Base-by-base conservation (phyloP, 37 sponge, comb jelly and placozoan species). In the Cliona cf. orientalis region DNA sequence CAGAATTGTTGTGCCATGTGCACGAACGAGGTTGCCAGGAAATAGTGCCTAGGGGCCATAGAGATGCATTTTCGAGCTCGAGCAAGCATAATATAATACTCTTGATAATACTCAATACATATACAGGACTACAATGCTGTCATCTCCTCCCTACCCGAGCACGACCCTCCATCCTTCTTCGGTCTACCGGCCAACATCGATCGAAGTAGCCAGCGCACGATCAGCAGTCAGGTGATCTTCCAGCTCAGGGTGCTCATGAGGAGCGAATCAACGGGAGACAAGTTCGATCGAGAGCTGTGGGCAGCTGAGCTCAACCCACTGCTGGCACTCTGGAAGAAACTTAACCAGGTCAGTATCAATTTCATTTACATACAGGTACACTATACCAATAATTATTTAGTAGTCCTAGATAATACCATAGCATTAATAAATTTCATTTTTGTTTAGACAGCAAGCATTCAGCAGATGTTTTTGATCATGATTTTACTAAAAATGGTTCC, bases 141-240 rank as follows among this genome's bases (percentile, higher is more conserved):
- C 58, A 89, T 99, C 46, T 34, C 76, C 40, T 76, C 86, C 22
- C 91, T 99, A 29, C 95, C 99, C 1, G 95, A 94, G 65, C 68
- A 62, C 26, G 97, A 99, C 49, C 57, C 56, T 3, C 97, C 97
- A 6, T 57, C 87, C 23, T 78, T 92, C 75, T 91, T 99, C 70
- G 96, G 97, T 33, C 81, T 99, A 0, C 97, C 97, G 0, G 73
- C 86, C 37, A 99, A 99, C 81, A 92, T 99, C 25, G 97, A 96
- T 26, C 81, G 90, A 12, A 84, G 87, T 17, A 81, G 75, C 9
- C 97, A 97, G 69, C 63, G 83, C 1, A 89, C 81, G 6, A 76
- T 80, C 65, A 88, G 97, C 26, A 53, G 40, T 37, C 78, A 84
- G 45, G 97, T 99, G 21, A 83, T 96, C 22, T 57, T 77, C 2